Base-by-base conservation (phyloP, 1,140 invertebrate species). In the Diachasma alloeum region DNA sequence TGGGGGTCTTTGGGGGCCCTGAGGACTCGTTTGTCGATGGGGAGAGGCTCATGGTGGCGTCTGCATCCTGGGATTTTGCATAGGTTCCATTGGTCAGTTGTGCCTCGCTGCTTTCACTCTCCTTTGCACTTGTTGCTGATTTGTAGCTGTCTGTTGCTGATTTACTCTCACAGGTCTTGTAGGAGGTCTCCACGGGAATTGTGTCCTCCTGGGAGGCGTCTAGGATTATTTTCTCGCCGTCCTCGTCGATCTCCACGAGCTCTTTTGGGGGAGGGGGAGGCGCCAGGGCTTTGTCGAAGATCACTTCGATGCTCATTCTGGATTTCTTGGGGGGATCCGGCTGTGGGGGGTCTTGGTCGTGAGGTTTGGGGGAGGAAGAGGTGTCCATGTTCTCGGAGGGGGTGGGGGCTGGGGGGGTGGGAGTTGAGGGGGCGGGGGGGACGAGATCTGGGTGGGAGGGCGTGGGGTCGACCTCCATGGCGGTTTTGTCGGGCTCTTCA, bases 231-330 rank as follows among this genome's bases (percentile, higher is more conserved):
- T 82, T 85, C 6, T 86, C 83, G 4, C 80, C 81, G 4, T 86
- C 83, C 56, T 88, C 86, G 53, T 83, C 81, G 5, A 88, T 87
- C 56, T 88, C 85, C 1, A 89, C 84, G 5, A 88, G 46, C 63
- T 85, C 84, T 36, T 78, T 77, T 0, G 81, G 59, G 59, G 82
- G 85, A 8, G 67, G 79, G 19, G 81, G 80, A 31, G 71, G 80
- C 4, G 74, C 66, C 0, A 48, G 42, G 24, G 80, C 78, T 39
- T 79, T 77, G 37, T 88, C 86, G 44, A 83, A 88, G 36, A 86
- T 82, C 0, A 88, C 74, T 75, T 88, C 88, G 22, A 88, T 81
- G 63, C 87, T 88, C 70, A 44, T 80, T 78, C 83, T 67, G 0
- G 80, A 80, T 71, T 76, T 71, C 19, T 24, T 39, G n/a, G 17